Base-by-base conservation (phyloP, 1,140 invertebrate species). In the Scaptomyza graminum region DNA sequence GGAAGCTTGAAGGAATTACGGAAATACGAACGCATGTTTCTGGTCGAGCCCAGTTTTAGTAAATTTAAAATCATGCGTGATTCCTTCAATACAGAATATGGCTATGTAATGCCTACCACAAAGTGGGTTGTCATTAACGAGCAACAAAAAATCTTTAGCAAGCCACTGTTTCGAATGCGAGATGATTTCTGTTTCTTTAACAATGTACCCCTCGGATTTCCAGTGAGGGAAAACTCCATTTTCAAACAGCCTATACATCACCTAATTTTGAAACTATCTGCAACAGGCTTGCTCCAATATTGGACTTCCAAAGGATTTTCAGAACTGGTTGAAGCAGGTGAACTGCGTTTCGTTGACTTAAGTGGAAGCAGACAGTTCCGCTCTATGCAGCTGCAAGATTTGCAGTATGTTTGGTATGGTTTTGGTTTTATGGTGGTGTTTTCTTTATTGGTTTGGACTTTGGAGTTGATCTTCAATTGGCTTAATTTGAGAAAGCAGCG, bases 371-470 rank as follows among this genome's bases (percentile, higher is more conserved):
- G 74, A 15, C 69, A 79, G 44, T 91, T 84, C 13, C 66, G 65
- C 0, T 65, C 85, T 15, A 91, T 91, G 90, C 73, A 81, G 8
- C 25, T 87, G 7, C 73, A 85, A 50, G 90, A 91, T 47, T 31
- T 91, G 37, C 55, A 82, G 34, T 90, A 90, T 37, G 63, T 91
- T 8, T 90, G 83, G 82, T 90, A 85, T 50, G 90, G 90, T 1
- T 82, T 71, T 18, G 75, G 67, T 4, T 68, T 77, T 11, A 81
- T 88, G 77, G 50, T 51, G 0, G 13, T 70, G 2, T 28, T 90
- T 6, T 67, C 76, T 0, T 50, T 43, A 2, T 3, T 34, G 0
- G 68, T 82, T 0, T 71, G 64, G 56, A 41, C 88, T 1, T 9
- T 85, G 3, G 89, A 90, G 57, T 7, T 77, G 0, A 2, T 56